Evolutionary conservation across 2,888 invertebrate species (phyloP).

Genomic region (Parnassius orleans): DNA sequence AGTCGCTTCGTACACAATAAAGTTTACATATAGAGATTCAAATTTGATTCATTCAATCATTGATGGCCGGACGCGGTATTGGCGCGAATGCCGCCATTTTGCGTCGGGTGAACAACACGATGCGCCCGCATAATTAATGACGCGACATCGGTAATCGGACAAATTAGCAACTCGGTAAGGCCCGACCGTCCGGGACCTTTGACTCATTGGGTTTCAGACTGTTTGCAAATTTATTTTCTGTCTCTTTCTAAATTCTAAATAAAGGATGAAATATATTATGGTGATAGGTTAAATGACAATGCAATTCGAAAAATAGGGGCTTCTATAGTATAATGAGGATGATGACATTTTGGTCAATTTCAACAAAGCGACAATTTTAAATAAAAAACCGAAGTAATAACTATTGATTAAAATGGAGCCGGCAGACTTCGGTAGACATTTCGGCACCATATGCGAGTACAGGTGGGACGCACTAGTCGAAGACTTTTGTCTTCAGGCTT

Average conservation of each 20-base stretch:
- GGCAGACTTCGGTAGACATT: no score
- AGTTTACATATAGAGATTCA: conserved; percentile 35
- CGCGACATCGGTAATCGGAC: conserved; percentile 45
- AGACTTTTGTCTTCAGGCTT: no score
- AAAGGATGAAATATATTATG: neutral
- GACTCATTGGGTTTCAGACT: conserved; percentile 44
- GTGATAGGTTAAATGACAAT: conserved; percentile 1
- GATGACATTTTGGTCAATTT: no score
- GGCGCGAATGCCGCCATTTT: conserved; percentile 41
- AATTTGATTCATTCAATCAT: conserved; percentile 40
- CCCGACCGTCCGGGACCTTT: conserved; percentile 36
- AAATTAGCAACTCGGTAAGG: conserved; percentile 60
- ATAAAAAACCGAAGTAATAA: no score
- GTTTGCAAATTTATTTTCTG: conserved; percentile 37
- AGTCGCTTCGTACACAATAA: conserved; percentile 9
- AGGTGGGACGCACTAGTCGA: no score
- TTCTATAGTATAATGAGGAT: no score
- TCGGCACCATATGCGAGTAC: no score
- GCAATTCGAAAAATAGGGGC: neutral
- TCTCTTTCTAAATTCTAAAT: conserved; percentile 29
- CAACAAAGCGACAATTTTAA: no score
- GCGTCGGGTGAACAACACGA: conserved; percentile 32
- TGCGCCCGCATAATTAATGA: conserved; percentile 43
- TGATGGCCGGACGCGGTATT: conserved; percentile 38
- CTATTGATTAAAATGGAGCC: no score